Evolutionary conservation across 2,888 invertebrate species (phyloP).

Genomic region (Philaethria dido): DNA sequence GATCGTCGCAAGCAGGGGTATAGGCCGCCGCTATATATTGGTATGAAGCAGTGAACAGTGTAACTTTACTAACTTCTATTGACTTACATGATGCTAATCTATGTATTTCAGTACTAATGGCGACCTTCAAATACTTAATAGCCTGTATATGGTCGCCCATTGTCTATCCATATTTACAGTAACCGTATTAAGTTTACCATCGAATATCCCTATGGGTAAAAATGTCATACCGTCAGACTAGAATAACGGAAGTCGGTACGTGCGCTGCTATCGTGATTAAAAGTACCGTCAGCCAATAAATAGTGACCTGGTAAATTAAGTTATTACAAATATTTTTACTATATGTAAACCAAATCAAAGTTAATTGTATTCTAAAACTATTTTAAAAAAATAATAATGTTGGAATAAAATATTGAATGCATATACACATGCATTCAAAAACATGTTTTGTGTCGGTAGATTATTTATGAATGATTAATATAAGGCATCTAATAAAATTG

Average conservation of each 20-base stretch:
- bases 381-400: no score
- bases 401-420: background rate
- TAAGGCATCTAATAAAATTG: no score
- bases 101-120: background rate
- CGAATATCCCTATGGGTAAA: slow-evolving; percentile 73
- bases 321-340: background rate
- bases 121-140: slow-evolving; percentile 16
- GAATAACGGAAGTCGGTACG: slow-evolving; percentile 78
- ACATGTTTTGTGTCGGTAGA: no score
- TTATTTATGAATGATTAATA: no score
- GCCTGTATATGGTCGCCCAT: slow-evolving; percentile 23
- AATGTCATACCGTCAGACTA: slow-evolving; percentile 79
- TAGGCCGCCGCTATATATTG: no score
- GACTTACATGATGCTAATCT: no score
- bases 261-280: slow-evolving; percentile 52
- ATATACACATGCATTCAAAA: no score
- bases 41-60: no score
- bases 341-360: background rate
- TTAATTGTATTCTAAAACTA: no score
- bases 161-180: slow-evolving; percentile 53
- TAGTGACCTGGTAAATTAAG: background rate
- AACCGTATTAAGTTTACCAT: slow-evolving; percentile 58
- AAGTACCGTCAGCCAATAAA: background rate
- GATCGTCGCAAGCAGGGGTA: no score
- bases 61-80: no score